Conservation (phyloP, 2,888 invertebrate species). For the Leucoptera coffeella region DNA sequence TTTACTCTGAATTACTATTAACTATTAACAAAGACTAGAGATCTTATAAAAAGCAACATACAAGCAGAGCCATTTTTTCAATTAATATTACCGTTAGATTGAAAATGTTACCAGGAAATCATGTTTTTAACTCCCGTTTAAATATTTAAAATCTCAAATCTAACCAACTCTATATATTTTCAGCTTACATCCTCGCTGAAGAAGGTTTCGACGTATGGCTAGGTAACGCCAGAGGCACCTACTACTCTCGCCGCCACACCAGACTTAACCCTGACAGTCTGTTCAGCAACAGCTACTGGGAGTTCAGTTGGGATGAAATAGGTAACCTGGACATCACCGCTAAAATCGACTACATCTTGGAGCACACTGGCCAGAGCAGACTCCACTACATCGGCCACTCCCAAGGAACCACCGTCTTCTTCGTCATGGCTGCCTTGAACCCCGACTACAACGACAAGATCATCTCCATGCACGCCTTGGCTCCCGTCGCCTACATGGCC, state of each 20-base stretch:
- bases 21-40: too few relatives aligned
- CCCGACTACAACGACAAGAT: conserved; percentile 65
- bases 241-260: conserved; percentile 54
- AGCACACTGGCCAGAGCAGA: conserved; percentile 45
- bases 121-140: too few relatives aligned
- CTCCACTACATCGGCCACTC: conserved; percentile 80
- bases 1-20: too few relatives aligned
- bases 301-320: conserved; percentile 80
- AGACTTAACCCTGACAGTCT: conserved; percentile 23
- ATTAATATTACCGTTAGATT: too few relatives aligned
- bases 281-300: conserved; percentile 51
- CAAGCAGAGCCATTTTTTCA: background rate
- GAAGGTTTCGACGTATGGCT: conserved; percentile 76
- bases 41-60: too few relatives aligned
- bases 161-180: too few relatives aligned
- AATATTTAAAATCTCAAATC: too few relatives aligned
- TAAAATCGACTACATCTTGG: conserved; percentile 68
- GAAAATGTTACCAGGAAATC: too few relatives aligned
- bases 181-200: conserved; percentile 55
- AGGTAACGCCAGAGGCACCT: conserved; percentile 73
- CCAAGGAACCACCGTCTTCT: conserved; percentile 61
- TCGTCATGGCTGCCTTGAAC: conserved; percentile 57
- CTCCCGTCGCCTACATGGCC: conserved; percentile 62
- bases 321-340: conserved; percentile 73
- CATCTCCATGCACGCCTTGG: conserved; percentile 59